phyloP scores from a whole-genome alignment of 2,797 vertebrate species.

The Gallinago solitaria region DNA sequence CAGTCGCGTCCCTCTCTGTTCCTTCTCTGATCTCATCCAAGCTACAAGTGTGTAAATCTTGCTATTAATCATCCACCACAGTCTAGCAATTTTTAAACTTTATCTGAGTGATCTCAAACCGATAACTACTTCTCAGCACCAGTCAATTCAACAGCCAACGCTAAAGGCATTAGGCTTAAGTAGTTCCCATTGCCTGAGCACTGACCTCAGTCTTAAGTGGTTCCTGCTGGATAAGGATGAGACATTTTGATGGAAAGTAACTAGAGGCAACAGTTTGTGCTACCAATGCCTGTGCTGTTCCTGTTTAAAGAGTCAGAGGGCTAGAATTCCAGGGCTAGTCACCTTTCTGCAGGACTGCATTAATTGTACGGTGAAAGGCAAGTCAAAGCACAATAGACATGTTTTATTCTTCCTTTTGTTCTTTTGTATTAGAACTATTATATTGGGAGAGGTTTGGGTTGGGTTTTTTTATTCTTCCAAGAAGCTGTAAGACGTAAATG shows the following conservation, averaged over 20 bases:
- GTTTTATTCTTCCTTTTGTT: neutral
- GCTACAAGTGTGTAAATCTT: neutral
- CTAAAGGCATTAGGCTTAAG: neutral
- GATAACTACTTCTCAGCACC: neutral
- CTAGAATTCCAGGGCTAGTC: neutral
- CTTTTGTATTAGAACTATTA: neutral
- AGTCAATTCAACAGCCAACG: neutral
- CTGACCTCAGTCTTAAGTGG: neutral
- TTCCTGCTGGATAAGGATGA: neutral
- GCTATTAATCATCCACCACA: neutral
- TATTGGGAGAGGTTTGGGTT: neutral
- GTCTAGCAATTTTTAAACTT: neutral
- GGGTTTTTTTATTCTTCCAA: neutral
- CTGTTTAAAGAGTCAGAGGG: neutral
- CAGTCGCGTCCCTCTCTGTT: neutral
- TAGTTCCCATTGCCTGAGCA: neutral
- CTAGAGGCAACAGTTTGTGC: neutral
- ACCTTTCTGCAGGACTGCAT: neutral
- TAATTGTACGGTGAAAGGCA: neutral
- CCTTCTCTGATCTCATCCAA: neutral
- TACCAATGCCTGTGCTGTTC: neutral
- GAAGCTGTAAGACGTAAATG: neutral
- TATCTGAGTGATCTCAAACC: neutral
- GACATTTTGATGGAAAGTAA: neutral
- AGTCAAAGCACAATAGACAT: neutral